Evolutionary conservation across 1,140 invertebrate species (phyloP), one percentile per base, ranked within the genome.

Genomic region (Limonius californicus): DNA sequence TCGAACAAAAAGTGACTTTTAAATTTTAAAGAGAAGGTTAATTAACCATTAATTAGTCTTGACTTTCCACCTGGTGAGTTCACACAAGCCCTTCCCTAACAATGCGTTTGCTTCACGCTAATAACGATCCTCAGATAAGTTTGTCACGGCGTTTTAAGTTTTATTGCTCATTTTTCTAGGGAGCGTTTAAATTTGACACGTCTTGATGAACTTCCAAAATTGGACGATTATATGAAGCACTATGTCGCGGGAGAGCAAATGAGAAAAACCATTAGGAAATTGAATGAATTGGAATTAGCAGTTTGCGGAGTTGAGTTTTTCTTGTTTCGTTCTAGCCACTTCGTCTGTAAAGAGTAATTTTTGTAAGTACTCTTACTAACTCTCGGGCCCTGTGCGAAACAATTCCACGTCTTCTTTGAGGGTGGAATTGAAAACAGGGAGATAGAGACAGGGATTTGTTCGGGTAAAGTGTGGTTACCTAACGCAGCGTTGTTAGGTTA

Each of bases 11-110:
- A 45, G 42, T 18, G 42, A 12, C 16, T 45, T 45, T 45, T 15
- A 45, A 15, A 45, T 6, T 45, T n/a, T 45, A 45, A 15, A 45
- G 42, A 45, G 42, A 45, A 45, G n/a, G n/a, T n/a, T 45, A 45
- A 45, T 45, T 45, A 45, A 45, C n/a, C 42, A 45, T 45, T 45
- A 45, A 45, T 45, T 45, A 45, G 42, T 18, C 42, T 45, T 45
- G n/a, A 18, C 42, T 45, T n/a, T 45, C 42, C 42, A 45, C 42
- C 42, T 45, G 42, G n/a, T 18, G 42, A 45, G n/a, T 45, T 45
- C 42, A 18, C 42, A 45, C 42, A n/a, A 45, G 2, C n/a, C n/a
- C 14, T 6, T 18, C 42, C 6, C 12, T 45, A 27, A 27, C 23
- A 27, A 27, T 27, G 23, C 9, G 23, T 27, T n/a, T 27, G 23